These are phyloP conservation scores for Dermolepida albohirtum DNA, from an alignment of 2,888 invertebrate genomes.

Conservation along the genomic window DNA sequence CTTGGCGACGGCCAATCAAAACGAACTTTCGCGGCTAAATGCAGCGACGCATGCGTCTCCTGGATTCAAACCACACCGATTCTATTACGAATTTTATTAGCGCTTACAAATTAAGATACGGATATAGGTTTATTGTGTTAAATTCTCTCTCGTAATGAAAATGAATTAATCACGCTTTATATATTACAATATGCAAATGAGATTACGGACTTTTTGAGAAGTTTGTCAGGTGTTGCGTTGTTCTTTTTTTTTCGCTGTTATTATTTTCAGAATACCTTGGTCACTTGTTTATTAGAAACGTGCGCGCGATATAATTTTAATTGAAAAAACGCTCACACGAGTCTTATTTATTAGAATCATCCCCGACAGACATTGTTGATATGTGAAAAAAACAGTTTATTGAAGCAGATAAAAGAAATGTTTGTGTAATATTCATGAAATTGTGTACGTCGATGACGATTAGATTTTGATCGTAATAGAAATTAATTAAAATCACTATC, in stretches of 20 bases:
- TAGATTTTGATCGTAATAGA: no score
- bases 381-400: no score
- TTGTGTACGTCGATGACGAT: no score
- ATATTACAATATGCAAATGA: slow-evolving; percentile 48
- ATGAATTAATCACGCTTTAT: slow-evolving; percentile 53
- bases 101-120: slow-evolving; percentile 54
- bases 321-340: background rate
- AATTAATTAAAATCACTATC: no score
- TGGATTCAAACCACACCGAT: slow-evolving; percentile 58
- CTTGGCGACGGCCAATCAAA: slow-evolving; percentile 53
- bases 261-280: slow-evolving; percentile 2
- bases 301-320: background rate
- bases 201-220: slow-evolving; percentile 56
- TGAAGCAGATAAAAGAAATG: no score
- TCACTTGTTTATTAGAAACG: slow-evolving; percentile 20
- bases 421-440: no score
- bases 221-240: slow-evolving; percentile 59
- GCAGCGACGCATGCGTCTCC: slow-evolving; percentile 53
- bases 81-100: slow-evolving; percentile 53
- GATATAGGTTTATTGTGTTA: slow-evolving; percentile 51
- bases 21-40: slow-evolving; percentile 14
- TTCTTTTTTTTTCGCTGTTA: slow-evolving; percentile 51
- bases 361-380: background rate
- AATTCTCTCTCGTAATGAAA: slow-evolving; percentile 56
- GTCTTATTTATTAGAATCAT: background rate